phyloP scores from a whole-genome alignment of 2,113 vertebrate species.

The Chaetops frenatus region DNA sequence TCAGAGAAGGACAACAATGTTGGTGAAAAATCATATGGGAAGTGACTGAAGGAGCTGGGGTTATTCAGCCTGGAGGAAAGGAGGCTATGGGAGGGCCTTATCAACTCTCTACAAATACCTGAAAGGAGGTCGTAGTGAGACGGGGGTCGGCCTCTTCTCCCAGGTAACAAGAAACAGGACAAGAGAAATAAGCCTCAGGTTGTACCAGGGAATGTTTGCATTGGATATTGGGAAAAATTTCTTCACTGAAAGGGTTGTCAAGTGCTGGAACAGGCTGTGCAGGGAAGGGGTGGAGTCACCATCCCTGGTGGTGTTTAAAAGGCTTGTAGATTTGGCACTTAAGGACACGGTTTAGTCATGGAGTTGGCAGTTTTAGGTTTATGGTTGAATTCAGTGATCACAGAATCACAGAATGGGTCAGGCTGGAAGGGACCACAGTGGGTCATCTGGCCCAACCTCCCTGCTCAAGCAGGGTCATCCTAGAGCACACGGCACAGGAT shows the following conservation, averaged over 20 bases:
- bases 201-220: neutral
- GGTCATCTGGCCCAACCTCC: neutral
- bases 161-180: neutral
- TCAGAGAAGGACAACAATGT: neutral
- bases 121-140: fast-evolving
- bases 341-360: fast-evolving
- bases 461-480: neutral
- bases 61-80: neutral
- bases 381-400: neutral
- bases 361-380: neutral
- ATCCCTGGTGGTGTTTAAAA: neutral
- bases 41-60: neutral
- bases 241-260: neutral
- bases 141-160: neutral
- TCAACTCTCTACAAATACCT: neutral
- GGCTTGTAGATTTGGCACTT: neutral
- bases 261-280: neutral
- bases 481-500: neutral
- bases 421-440: neutral
- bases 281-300: neutral
- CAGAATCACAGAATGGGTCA: neutral
- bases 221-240: neutral
- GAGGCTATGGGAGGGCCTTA: fast-evolving
- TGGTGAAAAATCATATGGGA: neutral
- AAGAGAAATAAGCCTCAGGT: neutral